phyloP scores from a whole-genome alignment of 2,797 vertebrate genomes.

The Crocidura indochinensis region DNA sequence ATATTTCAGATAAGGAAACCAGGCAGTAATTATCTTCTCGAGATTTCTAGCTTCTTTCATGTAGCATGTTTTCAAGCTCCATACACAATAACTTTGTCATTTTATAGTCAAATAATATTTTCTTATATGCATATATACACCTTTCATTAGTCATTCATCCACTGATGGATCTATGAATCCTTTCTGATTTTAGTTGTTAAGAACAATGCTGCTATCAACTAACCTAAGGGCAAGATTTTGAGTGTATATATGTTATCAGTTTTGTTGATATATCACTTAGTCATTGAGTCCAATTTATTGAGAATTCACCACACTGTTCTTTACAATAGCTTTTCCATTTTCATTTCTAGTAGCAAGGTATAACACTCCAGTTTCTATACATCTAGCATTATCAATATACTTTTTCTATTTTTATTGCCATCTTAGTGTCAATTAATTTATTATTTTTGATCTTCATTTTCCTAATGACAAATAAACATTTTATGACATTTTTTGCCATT shows the following conservation, averaged over 20 bases:
- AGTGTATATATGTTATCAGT: neutral
- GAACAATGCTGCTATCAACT: constrained; percentile 1
- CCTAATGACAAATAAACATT: neutral
- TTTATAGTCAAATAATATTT: constrained; percentile 14
- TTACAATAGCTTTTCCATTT: neutral
- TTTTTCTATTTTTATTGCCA: neutral
- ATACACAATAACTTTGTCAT: neutral
- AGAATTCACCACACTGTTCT: constrained; percentile 1
- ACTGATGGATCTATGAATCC: neutral
- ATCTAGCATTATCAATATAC: neutral
- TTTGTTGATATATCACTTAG: neutral
- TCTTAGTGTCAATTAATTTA: neutral
- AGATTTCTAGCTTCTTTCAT: neutral
- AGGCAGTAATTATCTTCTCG: neutral
- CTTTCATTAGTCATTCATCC: neutral
- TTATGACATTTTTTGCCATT: neutral
- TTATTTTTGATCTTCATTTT: neutral
- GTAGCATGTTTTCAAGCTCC: constrained; percentile 1
- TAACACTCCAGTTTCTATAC: neutral
- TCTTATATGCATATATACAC: neutral
- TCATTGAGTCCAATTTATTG: neutral
- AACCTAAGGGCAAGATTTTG: neutral
- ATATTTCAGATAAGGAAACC: neutral
- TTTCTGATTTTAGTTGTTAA: constrained; percentile 3
- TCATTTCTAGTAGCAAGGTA: neutral